A percentile compares a stretch with the other conserved stretches of the same genome.
Evolutionary conservation across 92 coral and sea anemone genomes (phyloP).

Genomic region (Scolanthus callimorphus): DNA sequence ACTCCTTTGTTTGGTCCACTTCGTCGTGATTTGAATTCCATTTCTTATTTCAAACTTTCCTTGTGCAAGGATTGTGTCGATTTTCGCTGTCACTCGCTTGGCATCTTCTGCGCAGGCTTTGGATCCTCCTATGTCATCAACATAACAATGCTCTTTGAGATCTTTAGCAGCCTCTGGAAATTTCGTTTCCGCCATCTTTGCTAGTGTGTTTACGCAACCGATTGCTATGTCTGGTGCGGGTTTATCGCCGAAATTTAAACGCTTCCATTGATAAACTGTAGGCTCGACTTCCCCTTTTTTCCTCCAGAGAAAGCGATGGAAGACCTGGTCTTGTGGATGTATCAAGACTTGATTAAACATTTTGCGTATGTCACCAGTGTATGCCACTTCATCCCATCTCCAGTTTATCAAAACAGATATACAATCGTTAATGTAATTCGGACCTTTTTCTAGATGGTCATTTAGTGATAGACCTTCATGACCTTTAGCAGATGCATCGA

Average conservation of each 20-base stretch:
- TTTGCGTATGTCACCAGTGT: slow-evolving; percentile 33
- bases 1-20: no score
- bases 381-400: slow-evolving; percentile 35
- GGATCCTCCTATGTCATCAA: no score
- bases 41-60: no score
- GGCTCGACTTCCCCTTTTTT: slow-evolving; percentile 12
- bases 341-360: slow-evolving; percentile 60
- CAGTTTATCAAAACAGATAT: slow-evolving; percentile 29
- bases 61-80: no score
- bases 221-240: slow-evolving; percentile 68
- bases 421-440: slow-evolving; percentile 39
- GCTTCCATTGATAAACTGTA: no score
- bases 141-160: no score
- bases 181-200: slow-evolving; percentile 10
- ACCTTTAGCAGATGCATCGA: slow-evolving; percentile 41
- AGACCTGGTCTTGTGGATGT: slow-evolving; percentile 62
- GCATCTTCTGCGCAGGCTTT: no score
- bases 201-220: slow-evolving; percentile 27
- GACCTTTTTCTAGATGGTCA: slow-evolving; percentile 56
- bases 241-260: slow-evolving; percentile 58
- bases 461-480: slow-evolving; percentile 30
- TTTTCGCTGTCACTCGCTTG: no score
- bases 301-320: slow-evolving; percentile 43
- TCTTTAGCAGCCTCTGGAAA: no score
- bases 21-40: no score